These are phyloP conservation scores for Microplitis deprimator DNA, from an alignment of 2,888 invertebrate species.

Conservation along the genomic window DNA sequence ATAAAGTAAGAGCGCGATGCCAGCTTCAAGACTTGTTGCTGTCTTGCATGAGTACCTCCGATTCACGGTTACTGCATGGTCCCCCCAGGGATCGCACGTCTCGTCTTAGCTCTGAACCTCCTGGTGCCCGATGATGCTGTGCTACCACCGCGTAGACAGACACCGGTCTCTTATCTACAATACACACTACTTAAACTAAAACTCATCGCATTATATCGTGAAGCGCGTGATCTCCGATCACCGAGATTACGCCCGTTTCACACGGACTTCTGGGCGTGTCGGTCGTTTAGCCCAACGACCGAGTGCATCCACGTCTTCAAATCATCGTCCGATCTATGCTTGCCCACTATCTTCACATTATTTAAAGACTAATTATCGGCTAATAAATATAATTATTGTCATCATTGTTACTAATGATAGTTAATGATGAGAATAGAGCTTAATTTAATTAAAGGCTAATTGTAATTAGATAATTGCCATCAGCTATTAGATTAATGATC, in stretches of 20 bases:
- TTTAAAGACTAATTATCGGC: neutral
- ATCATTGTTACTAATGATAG: too few relatives aligned
- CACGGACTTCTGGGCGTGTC: slow-evolving; percentile 51
- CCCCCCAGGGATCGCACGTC: neutral
- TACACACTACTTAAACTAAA: slow-evolving; percentile 8
- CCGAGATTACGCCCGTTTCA: slow-evolving; percentile 51
- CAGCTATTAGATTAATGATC: neutral
- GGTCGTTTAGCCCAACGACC: slow-evolving; percentile 46
- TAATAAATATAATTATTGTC: neutral
- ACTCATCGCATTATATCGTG: slow-evolving; percentile 21
- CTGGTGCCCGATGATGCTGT: neutral
- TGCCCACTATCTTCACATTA: too few relatives aligned
- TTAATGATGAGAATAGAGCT: too few relatives aligned
- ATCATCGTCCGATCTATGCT: slow-evolving; percentile 10
- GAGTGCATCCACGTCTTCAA: slow-evolving; percentile 8
- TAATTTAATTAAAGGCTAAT: neutral
- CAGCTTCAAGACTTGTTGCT: neutral
- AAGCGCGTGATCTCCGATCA: slow-evolving; percentile 35
- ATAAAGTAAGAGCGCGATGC: slow-evolving; percentile 27
- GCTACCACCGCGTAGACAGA: slow-evolving; percentile 1
- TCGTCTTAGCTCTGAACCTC: slow-evolving; percentile 6
- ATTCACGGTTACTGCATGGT: slow-evolving; percentile 1
- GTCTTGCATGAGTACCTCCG: neutral
- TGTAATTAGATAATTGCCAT: neutral
- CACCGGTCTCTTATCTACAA: slow-evolving; percentile 10